A percentile compares a stretch with the other conserved stretches of the same genome.
Evolutionary conservation across 1,140 invertebrate genomes (phyloP).

Genomic region (Lasioglossum baleicum): DNA sequence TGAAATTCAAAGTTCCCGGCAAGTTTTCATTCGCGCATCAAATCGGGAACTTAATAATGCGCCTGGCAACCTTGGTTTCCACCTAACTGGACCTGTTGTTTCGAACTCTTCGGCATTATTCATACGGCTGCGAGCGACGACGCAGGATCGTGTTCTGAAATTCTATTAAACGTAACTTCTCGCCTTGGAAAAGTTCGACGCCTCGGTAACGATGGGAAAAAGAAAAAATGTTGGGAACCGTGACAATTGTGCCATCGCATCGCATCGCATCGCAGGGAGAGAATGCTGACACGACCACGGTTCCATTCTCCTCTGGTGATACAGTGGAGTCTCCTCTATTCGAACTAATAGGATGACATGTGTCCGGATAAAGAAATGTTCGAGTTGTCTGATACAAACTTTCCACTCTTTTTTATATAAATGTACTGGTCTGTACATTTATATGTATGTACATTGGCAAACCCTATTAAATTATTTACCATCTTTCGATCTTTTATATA

Average conservation of each 20-base stretch:
- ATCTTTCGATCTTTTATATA: too few relatives aligned
- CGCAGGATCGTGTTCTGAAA: not conserved
- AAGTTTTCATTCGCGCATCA: not conserved
- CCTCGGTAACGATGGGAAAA: not conserved
- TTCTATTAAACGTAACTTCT: not conserved
- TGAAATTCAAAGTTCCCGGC: not conserved
- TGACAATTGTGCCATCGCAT: not conserved
- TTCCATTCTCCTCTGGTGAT: too few relatives aligned
- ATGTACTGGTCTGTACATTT: too few relatives aligned
- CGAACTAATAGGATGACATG: too few relatives aligned
- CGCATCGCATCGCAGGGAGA: not conserved
- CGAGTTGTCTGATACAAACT: too few relatives aligned
- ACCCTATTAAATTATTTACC: too few relatives aligned
- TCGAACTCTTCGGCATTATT: not conserved
- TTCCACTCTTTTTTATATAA: too few relatives aligned
- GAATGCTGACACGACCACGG: not conserved
- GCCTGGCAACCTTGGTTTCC: not conserved
- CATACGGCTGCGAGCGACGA: not conserved
- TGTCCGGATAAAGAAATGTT: too few relatives aligned
- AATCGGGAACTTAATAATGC: not conserved
- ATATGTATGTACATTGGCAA: too few relatives aligned
- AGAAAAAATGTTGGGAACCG: not conserved
- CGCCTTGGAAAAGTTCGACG: slow-evolving; percentile 2
- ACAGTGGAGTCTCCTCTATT: too few relatives aligned
- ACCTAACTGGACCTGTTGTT: not conserved